These are phyloP conservation scores for Orthosia cruda DNA, from an alignment of 2,888 invertebrate genomes.

Conservation along the genomic window DNA sequence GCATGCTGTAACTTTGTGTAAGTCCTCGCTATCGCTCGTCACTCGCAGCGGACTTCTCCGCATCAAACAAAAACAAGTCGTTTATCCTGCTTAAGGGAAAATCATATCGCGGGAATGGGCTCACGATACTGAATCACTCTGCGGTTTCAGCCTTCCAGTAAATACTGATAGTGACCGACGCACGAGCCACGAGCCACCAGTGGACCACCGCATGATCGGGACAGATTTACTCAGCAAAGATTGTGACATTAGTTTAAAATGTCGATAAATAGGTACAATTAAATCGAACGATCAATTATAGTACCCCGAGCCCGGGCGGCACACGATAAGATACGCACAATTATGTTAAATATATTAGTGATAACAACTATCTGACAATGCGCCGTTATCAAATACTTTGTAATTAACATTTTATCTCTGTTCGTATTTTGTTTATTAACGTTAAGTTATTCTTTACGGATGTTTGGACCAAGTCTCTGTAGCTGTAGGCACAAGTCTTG, in stretches of 20 bases:
- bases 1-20: not conserved
- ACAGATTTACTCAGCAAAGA: slow-evolving; percentile 8
- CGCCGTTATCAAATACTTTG: slow-evolving; percentile 64
- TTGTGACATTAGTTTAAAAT: slow-evolving; percentile 18
- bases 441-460: slow-evolving; percentile 19
- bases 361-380: slow-evolving; percentile 69
- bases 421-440: slow-evolving; percentile 55
- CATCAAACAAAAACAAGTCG: slow-evolving; percentile 60
- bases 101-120: slow-evolving; percentile 76
- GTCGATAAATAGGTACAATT: not conserved
- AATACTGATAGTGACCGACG: slow-evolving; percentile 45
- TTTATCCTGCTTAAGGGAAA: slow-evolving; percentile 71
- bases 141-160: slow-evolving; percentile 55
- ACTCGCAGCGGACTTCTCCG: slow-evolving; percentile 19
- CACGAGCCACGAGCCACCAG: slow-evolving; percentile 5
- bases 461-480: slow-evolving; percentile 6
- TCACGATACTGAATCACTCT: slow-evolving; percentile 72
- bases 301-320: slow-evolving; percentile 25
- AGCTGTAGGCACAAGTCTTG: not conserved
- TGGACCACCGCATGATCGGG: not conserved
- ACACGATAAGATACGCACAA: slow-evolving; percentile 66
- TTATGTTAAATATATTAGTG: slow-evolving; percentile 66
- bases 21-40: slow-evolving; percentile 16
- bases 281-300: slow-evolving; percentile 27
- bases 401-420: slow-evolving; percentile 65